Evolutionary conservation across 2,797 vertebrate genomes (phyloP).

Genomic region (Pangasius sanitwongsei): DNA sequence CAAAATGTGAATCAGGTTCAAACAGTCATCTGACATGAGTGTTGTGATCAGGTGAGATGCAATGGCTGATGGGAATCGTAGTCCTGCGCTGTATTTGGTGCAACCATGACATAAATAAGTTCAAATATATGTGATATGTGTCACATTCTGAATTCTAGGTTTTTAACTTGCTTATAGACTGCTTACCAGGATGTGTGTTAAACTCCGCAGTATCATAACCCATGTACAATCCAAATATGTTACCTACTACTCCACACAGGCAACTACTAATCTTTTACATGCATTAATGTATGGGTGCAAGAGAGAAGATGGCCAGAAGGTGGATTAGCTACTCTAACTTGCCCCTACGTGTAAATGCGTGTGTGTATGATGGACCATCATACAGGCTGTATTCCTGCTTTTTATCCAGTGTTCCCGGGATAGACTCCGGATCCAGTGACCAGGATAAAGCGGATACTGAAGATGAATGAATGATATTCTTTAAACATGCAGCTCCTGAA

Average conservation of each 20-base stretch:
- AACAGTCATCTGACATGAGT: neutral
- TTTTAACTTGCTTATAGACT: neutral
- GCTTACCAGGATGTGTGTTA: neutral
- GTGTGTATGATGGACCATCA: neutral
- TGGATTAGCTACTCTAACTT: neutral
- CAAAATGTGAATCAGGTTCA: neutral
- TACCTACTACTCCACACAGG: neutral
- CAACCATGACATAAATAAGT: neutral
- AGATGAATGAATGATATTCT: neutral
- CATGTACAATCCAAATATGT: neutral
- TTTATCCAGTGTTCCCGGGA: neutral
- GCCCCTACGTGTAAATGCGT: neutral
- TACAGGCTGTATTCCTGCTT: neutral
- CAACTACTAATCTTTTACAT: neutral
- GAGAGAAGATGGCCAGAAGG: neutral
- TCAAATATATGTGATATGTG: neutral
- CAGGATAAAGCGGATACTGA: neutral
- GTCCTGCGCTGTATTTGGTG: too few relatives aligned
- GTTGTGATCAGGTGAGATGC: neutral
- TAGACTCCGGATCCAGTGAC: neutral
- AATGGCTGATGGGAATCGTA: neutral
- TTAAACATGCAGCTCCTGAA: neutral
- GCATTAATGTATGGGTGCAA: neutral
- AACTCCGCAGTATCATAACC: neutral
- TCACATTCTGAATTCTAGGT: neutral